Base-by-base conservation (phyloP, 2,888 invertebrate species). In the Pyralis farinalis region DNA sequence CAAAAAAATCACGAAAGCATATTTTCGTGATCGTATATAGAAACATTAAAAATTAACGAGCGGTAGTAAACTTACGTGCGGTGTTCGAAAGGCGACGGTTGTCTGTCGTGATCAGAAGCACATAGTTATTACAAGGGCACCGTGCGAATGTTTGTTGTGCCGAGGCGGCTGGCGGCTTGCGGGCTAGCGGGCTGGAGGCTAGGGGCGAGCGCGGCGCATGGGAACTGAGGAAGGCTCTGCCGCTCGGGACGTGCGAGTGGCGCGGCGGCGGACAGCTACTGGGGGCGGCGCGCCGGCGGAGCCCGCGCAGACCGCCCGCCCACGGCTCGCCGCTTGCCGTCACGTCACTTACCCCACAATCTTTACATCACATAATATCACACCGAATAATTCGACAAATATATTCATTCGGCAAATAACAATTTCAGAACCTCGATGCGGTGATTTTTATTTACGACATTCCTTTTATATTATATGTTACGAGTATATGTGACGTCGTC, bases 261-360 rank as follows among this genome's bases (percentile, higher is more conserved):
- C 74, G 65, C 74, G 72, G 66, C 62, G 82, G 74, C 85, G 68
- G 66, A 69, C 76, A 66, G 74, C 72, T 65, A 81, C 83, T 80
- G 80, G 55, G 64, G 63, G 56, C 63, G 65, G 63, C 74, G 78
- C 79, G 70, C 68, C 70, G 74, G 59, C 67, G 55, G 55, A 53
- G 59, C 53, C 59, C 67, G 66, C 70, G 68, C 70, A 63, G 62
- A 63, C 70, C 67, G 59, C 71, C 79, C 78, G 76, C 77, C 78
- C 78, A 77, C 75, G 68, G 58, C 59, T 58, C 57, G 59, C 47
- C 55, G 63, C 62, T 57, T 63, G 66, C 73, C 72, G 71, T 76
- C 79, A 76, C 75, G 68, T 70, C 74, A 76, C 73, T 78, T 75
- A 78, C 77, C 78, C 77, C 67, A 73, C 77, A 74, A 76, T 78